A percentile compares a stretch with the other conserved stretches of the same genome.
Evolutionary conservation across 2,888 invertebrate genomes (phyloP).

Genomic region (Lumbricus terrestris): DNA sequence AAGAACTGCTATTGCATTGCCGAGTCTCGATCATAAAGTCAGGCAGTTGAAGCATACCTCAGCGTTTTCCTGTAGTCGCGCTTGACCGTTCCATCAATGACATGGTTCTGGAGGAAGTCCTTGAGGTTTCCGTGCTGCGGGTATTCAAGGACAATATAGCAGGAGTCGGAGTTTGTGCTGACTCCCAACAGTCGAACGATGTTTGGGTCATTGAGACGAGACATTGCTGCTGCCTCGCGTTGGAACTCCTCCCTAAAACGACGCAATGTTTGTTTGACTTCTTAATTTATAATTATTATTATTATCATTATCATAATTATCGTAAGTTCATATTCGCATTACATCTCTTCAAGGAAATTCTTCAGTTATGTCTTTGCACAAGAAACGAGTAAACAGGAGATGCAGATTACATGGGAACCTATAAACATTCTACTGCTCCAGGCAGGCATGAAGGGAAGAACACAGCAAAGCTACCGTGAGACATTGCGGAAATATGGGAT

Average conservation of each 20-base stretch:
- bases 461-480: background rate
- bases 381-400: background rate
- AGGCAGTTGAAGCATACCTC: background rate
- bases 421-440: too few relatives aligned
- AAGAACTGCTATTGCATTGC: too few relatives aligned
- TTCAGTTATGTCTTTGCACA: background rate
- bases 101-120: constrained; percentile 67
- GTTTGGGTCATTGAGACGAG: constrained; percentile 76
- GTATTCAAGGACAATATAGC: constrained; percentile 84
- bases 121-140: constrained; percentile 82
- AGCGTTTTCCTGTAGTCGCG: background rate
- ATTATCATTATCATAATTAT: background rate
- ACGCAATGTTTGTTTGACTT: background rate
- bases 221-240: constrained; percentile 78
- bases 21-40: background rate
- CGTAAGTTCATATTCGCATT: too few relatives aligned
- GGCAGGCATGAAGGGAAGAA: background rate
- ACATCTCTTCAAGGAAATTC: background rate
- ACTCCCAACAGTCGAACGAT: constrained; percentile 78
- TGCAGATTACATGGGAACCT: too few relatives aligned
- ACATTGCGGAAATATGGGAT: background rate
- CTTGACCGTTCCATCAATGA: background rate
- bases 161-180: constrained; percentile 78
- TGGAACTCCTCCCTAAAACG: constrained; percentile 62
- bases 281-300: background rate